Base-by-base conservation (phyloP, 2,888 invertebrate genomes). In the Thalpophila matura region DNA sequence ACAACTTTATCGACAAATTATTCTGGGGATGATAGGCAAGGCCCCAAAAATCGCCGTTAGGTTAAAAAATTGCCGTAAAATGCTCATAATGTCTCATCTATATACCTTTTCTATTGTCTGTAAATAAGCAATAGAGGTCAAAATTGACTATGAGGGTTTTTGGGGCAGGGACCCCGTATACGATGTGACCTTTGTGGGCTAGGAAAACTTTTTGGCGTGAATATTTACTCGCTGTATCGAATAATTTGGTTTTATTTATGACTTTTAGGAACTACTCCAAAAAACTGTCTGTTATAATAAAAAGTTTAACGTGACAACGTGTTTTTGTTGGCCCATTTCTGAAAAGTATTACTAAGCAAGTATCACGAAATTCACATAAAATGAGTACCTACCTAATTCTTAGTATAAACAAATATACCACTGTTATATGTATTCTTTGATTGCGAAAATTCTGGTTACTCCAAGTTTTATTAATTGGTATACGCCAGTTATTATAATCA, bases 1-100 rank as follows among this genome's bases (percentile, higher is more conserved):
- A 46, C 54, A 29, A 49, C 40, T 64, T 77, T 77, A 74, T 79
- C 59, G 80, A 40, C 51, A 59, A 74, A 74, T 79, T 79, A 79
- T 79, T 65, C 69, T 20, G 12, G 27, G 61, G 27, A 42, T 50
- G 40, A 58, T 69, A 24, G 46, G 46, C 33, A n/a, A 40, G 27
- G 38, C 31, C 49, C 35, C 35, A 37, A 50, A 58, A 62, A 56
- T 42, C 12, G 45, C 20, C 33, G 31, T 56, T 55, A 24, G 49
- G 29, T 59, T n/a, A 46, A 53, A 56, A 59, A 59, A 51, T 31
- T 18, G 26, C 20, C 55, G 45, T 69, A 60, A 66, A 57, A 49
- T 31, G 7, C 27, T 29, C 43, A 26, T 64, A 69, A 59, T 38
- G 37, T 47, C 53, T 72, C 59, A 69, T 72, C 35, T 57, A 47